Evolutionary conservation across 2,888 invertebrate species (phyloP).

Genomic region (Chironomus tentans): DNA sequence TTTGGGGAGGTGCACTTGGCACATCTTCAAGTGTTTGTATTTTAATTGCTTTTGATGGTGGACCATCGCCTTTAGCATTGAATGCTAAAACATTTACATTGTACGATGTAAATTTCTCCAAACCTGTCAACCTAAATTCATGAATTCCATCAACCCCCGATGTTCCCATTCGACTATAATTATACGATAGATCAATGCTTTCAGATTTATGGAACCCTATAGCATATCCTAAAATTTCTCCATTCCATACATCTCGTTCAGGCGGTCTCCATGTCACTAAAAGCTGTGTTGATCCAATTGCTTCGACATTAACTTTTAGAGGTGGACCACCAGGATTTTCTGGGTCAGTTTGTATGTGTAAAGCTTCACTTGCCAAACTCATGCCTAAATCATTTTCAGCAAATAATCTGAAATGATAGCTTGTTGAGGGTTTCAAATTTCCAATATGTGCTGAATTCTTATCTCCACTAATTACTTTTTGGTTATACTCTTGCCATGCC

Average conservation of each 20-base stretch:
- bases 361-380: constrained; percentile 50
- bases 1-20: constrained; percentile 58
- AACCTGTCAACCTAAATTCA: constrained; percentile 52
- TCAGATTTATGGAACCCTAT: constrained; percentile 47
- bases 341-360: constrained; percentile 47
- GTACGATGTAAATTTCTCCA: constrained; percentile 71
- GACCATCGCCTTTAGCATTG: constrained; percentile 71
- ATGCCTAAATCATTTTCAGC: constrained; percentile 54
- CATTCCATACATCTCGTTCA: constrained; percentile 62
- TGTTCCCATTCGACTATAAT: constrained; percentile 40
- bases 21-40: constrained; percentile 44
- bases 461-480: constrained; percentile 47
- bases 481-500: constrained; percentile 51
- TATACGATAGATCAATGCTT: constrained; percentile 33
- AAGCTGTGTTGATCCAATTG: constrained; percentile 60
- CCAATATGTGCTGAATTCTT: constrained; percentile 47
- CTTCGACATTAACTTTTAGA: constrained; percentile 53
- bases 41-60: constrained; percentile 55
- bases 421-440: constrained; percentile 49
- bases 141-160: constrained; percentile 46
- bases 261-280: constrained; percentile 69
- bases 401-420: constrained; percentile 51
- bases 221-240: constrained; percentile 63
- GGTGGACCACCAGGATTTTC: constrained; percentile 65
- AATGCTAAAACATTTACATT: constrained; percentile 69